These are phyloP conservation scores for Megalurothrips usitatus DNA, from an alignment of 2,888 invertebrate species.

Conservation along the genomic window DNA sequence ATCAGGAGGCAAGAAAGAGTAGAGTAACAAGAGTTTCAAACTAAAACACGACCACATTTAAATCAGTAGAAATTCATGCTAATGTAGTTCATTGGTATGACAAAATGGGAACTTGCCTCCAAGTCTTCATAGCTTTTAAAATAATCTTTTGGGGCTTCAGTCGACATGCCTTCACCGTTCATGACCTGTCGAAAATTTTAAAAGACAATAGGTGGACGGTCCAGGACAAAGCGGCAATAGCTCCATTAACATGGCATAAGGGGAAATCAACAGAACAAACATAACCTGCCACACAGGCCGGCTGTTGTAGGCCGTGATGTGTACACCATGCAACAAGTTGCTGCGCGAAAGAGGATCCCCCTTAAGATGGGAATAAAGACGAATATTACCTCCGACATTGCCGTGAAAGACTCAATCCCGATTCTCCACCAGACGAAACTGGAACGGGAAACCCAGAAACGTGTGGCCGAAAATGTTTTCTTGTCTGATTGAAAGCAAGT, in stretches of 20 bases:
- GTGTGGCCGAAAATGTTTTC: neutral
- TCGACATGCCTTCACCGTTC: neutral
- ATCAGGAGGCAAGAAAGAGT: slow-evolving; percentile 25
- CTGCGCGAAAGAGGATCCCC: neutral
- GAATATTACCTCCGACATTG: neutral
- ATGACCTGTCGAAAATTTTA: neutral
- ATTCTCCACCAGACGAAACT: no score
- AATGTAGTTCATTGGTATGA: neutral
- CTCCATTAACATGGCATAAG: neutral
- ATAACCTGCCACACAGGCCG: neutral
- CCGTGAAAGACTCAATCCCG: neutral
- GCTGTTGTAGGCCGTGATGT: neutral
- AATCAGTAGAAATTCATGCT: neutral
- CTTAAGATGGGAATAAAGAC: neutral
- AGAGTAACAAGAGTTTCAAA: neutral
- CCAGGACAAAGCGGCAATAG: no score
- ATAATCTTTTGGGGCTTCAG: slow-evolving; percentile 49
- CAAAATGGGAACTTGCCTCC: slow-evolving; percentile 54
- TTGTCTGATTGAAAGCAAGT: neutral
- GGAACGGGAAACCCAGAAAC: neutral
- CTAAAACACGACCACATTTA: neutral
- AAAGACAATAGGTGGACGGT: neutral
- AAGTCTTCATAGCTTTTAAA: slow-evolving; percentile 70
- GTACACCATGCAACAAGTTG: neutral
- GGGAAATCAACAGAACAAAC: neutral